Evolutionary conservation across 1,140 invertebrate genomes (phyloP).

Genomic region (Augochlora pura): DNA sequence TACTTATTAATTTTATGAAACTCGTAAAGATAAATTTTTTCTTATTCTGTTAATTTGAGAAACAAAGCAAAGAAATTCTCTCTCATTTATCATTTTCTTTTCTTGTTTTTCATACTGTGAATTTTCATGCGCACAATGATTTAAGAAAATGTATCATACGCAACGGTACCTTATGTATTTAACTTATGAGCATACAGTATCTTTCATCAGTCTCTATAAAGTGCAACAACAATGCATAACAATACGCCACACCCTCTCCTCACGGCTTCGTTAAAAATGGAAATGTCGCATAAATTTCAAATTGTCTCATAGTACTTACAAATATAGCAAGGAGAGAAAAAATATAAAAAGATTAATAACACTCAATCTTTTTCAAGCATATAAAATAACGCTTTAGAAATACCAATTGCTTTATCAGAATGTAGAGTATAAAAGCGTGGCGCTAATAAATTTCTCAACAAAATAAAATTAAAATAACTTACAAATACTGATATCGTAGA

Average conservation of each 20-base stretch:
- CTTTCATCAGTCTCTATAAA: constrained; percentile 67
- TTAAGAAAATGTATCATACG: constrained; percentile 5
- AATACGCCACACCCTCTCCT: constrained; percentile 66
- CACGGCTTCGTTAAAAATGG: constrained; percentile 33
- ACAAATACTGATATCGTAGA: constrained; percentile 65
- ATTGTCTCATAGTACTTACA: constrained; percentile 27
- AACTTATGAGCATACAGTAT: constrained; percentile 43
- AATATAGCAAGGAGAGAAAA: constrained; percentile 31
- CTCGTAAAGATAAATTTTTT: neutral
- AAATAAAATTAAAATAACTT: constrained; percentile 67
- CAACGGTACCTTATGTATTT: constrained; percentile 8
- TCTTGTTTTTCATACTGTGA: neutral
- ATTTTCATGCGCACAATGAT: neutral
- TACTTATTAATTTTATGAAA: constrained; percentile 15
- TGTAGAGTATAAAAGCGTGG: constrained; percentile 63
- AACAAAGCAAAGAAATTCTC: neutral
- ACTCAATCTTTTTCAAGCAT: constrained; percentile 26
- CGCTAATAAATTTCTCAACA: constrained; percentile 71
- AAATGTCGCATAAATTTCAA: constrained; percentile 8
- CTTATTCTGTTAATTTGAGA: neutral
- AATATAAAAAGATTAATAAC: constrained; percentile 29
- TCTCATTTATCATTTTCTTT: neutral
- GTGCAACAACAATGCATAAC: constrained; percentile 70
- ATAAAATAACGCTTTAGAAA: constrained; percentile 13
- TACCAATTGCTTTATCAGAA: constrained; percentile 33